These are phyloP conservation scores for Aethes cnicana DNA, from an alignment of 2,888 invertebrate genomes.

Conservation along the genomic window DNA sequence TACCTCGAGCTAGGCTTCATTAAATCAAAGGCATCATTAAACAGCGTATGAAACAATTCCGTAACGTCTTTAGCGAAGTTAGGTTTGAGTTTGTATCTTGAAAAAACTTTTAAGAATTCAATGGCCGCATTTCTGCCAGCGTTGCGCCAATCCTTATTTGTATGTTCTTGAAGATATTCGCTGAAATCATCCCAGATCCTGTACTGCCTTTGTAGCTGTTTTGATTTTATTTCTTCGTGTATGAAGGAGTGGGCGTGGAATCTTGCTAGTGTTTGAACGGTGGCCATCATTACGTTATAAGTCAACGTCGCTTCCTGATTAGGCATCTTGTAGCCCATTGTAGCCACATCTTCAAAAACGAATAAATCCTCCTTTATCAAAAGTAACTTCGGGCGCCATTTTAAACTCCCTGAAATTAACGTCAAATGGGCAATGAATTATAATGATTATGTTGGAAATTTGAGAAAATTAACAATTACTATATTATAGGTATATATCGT, in stretches of 20 bases:
- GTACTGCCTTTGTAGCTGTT: conserved; percentile 54
- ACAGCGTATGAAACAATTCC: conserved; percentile 47
- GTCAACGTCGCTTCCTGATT: conserved; percentile 50
- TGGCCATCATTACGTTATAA: conserved; percentile 62
- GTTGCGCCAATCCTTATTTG: conserved; percentile 55
- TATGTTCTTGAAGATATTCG: conserved; percentile 55
- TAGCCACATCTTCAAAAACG: conserved; percentile 67
- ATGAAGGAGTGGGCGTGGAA: conserved; percentile 77
- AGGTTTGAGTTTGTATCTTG: conserved; percentile 50
- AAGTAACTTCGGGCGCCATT: conserved; percentile 61
- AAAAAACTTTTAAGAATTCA: conserved; percentile 60
- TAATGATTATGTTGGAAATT: too few relatives aligned
- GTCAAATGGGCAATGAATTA: background rate
- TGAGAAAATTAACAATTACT: too few relatives aligned
- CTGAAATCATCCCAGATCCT: conserved; percentile 65
- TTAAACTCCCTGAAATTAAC: conserved; percentile 45
- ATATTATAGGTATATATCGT: too few relatives aligned
- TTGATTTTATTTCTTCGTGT: conserved; percentile 67
- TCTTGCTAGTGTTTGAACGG: conserved; percentile 66
- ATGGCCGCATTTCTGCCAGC: conserved; percentile 63
- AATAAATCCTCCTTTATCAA: conserved; percentile 58
- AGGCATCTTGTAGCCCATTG: conserved; percentile 60
- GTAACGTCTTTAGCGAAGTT: conserved; percentile 49
- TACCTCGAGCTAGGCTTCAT: conserved; percentile 66
- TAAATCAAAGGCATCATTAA: conserved; percentile 47